A percentile compares a stretch with the other conserved stretches of the same genome.
These are phyloP conservation scores for Actenoides lindsayi DNA, from an alignment of 2,113 vertebrate species.

Conservation along the genomic window DNA sequence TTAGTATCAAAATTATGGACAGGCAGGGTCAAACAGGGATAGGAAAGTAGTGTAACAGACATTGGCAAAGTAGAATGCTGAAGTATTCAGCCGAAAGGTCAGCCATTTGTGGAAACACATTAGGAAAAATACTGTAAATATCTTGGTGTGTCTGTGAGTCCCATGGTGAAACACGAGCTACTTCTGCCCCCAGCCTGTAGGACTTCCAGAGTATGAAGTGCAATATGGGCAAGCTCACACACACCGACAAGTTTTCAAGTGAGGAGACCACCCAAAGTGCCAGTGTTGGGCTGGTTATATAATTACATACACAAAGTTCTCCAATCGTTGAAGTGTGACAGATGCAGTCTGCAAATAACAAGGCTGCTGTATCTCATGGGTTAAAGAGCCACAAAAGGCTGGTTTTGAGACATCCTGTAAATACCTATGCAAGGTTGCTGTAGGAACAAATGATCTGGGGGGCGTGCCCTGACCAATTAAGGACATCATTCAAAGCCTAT, in stretches of 20 bases:
- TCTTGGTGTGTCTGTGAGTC: background rate
- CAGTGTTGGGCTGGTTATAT: rapidly evolving
- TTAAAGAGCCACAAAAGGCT: background rate
- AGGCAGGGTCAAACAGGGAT: conserved; percentile 40
- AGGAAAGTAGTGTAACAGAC: background rate
- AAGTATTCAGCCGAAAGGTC: conserved; percentile 27
- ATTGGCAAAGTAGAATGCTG: background rate
- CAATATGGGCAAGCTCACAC: background rate
- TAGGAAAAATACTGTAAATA: conserved; percentile 35
- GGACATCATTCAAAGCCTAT: background rate
- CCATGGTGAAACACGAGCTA: background rate
- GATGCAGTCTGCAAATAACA: background rate
- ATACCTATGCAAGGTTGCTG: background rate
- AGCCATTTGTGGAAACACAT: conserved; percentile 4
- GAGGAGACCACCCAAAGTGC: background rate
- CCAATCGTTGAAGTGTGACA: background rate
- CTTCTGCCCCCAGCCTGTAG: rapidly evolving
- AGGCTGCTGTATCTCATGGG: background rate
- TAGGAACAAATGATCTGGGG: background rate
- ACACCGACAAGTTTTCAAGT: background rate
- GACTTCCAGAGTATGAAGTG: background rate
- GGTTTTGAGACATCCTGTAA: background rate
- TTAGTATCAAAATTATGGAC: conserved; percentile 30
- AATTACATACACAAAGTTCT: background rate
- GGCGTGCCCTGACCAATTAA: background rate